These are phyloP conservation scores for Climacteris rufus DNA, from an alignment of 2,113 vertebrate genomes.

Conservation along the genomic window DNA sequence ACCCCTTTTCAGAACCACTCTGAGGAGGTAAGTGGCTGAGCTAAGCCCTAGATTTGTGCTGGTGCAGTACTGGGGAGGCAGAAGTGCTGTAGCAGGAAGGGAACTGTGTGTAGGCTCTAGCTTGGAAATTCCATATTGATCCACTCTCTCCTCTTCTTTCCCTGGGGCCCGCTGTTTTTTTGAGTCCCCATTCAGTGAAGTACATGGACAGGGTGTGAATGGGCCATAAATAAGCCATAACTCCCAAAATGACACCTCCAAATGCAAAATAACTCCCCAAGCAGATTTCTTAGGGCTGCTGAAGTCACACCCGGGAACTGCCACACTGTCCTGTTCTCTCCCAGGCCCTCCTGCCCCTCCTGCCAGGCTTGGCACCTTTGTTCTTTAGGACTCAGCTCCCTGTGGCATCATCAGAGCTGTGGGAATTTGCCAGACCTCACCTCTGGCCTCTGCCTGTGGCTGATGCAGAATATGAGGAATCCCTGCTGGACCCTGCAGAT, in stretches of 20 bases:
- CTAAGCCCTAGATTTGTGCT: not conserved
- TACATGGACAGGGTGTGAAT: not conserved
- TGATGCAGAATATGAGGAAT: not conserved
- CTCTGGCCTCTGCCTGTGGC: not conserved
- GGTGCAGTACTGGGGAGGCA: not conserved
- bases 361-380: not conserved
- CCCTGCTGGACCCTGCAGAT: not conserved
- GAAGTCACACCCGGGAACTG: not conserved
- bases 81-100: not conserved
- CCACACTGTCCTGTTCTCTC: rapidly evolving
- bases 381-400: not conserved
- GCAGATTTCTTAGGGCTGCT: not conserved
- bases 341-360: not conserved
- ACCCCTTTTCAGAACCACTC: not conserved
- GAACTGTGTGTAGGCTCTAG: not conserved
- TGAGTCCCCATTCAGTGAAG: not conserved
- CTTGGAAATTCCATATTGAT: not conserved
- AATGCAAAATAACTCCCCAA: not conserved
- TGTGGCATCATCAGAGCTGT: not conserved
- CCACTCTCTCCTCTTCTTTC: not conserved
- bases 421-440: not conserved
- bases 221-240: not conserved
- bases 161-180: not conserved
- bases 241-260: not conserved
- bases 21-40: not conserved